A percentile compares a stretch with the other conserved stretches of the same genome.
These are phyloP conservation scores for Eremobia ochroleuca DNA, from an alignment of 2,888 invertebrate genomes.

Conservation along the genomic window DNA sequence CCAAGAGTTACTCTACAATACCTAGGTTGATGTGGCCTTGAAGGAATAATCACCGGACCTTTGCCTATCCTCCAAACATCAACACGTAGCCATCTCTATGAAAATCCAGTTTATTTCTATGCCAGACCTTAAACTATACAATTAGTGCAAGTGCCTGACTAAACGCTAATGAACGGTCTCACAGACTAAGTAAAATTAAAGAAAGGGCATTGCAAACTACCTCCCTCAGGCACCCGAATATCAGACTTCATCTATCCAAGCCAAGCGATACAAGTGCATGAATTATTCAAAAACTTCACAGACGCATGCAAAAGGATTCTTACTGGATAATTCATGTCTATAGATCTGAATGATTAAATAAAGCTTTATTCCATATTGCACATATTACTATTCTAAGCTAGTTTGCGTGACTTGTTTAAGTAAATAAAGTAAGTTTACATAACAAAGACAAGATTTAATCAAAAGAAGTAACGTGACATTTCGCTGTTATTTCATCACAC, in stretches of 20 bases:
- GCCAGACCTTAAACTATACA: neutral
- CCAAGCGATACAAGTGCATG: neutral
- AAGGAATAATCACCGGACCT: neutral
- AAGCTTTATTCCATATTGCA: neutral
- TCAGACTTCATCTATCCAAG: neutral
- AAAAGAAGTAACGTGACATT: conserved; percentile 5
- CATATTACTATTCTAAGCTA: neutral
- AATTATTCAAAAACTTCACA: neutral
- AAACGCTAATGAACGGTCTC: neutral
- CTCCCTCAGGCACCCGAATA: neutral
- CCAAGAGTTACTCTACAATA: neutral
- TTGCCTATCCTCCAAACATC: neutral
- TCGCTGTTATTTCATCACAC: conserved; percentile 28
- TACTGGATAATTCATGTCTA: neutral
- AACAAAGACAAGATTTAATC: neutral
- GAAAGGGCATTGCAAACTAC: neutral
- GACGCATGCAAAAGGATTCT: neutral
- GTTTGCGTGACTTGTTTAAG: neutral
- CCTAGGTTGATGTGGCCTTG: neutral
- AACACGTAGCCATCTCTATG: neutral
- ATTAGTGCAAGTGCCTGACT: neutral
- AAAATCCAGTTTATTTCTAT: neutral
- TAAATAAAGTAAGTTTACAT: neutral
- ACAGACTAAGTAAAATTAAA: neutral
- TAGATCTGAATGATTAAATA: neutral